Conservation (phyloP, 23 tunicate species). For the Phallusia fumigata region DNA sequence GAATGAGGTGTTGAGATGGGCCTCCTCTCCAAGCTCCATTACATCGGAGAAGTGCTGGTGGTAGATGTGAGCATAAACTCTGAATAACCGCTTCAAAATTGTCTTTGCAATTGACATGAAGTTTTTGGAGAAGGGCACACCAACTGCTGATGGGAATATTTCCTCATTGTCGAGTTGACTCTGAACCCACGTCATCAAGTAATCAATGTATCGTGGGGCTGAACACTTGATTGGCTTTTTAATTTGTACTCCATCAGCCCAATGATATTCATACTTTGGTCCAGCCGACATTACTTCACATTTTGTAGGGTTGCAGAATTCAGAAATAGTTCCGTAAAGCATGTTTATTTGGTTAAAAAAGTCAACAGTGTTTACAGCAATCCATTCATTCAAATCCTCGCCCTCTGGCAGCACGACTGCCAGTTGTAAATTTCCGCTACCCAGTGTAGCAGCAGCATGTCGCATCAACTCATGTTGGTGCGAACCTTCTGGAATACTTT, state of each 20-base stretch:
- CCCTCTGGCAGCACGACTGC: constrained; percentile 97
- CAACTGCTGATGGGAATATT: constrained; percentile 88
- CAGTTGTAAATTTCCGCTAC: constrained; percentile 92
- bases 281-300: constrained; percentile 98
- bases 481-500: constrained; percentile 90
- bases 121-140: constrained; percentile 91
- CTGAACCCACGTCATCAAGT: constrained; percentile 98
- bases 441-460: constrained; percentile 97
- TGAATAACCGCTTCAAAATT: constrained; percentile 84
- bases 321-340: constrained; percentile 94
- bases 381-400: constrained; percentile 96
- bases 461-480: constrained; percentile 92
- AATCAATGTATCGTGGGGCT: constrained; percentile 92
- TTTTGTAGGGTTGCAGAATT: constrained; percentile 74
- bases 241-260: constrained; percentile 96
- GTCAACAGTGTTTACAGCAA: constrained; percentile 94
- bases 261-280: constrained; percentile 94
- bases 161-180: constrained; percentile 91
- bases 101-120: constrained; percentile 88
- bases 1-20: constrained; percentile 95
- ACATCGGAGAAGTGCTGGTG: constrained; percentile 96
- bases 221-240: constrained; percentile 92
- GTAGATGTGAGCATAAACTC: constrained; percentile 97
- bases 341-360: constrained; percentile 96
- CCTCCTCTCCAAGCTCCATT: constrained; percentile 81